A percentile compares a stretch with the other conserved stretches of the same genome.
Evolutionary conservation across 2,888 invertebrate genomes (phyloP).

Genomic region (Machimus atricapillus): DNA sequence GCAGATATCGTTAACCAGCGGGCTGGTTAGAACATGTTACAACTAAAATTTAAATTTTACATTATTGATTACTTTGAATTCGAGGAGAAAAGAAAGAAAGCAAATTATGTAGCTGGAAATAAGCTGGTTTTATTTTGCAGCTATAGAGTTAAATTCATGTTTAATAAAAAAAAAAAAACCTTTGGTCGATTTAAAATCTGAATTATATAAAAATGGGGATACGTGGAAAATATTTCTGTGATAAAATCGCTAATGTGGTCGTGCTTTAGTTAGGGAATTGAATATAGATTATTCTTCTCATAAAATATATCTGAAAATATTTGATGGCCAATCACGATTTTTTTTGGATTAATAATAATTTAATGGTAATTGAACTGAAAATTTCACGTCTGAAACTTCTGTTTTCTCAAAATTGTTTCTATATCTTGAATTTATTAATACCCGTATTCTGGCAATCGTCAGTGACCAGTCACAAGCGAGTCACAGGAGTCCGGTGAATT

Average conservation of each 20-base stretch:
- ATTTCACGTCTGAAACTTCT: not conserved
- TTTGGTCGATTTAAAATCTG: not conserved
- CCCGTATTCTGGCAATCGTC: too few species aligned
- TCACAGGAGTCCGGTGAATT: too few species aligned
- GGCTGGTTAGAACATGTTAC: constrained; percentile 21
- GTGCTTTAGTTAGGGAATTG: not conserved
- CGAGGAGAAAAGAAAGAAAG: not conserved
- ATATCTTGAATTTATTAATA: not conserved
- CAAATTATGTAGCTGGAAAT: not conserved
- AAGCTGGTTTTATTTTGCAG: constrained; percentile 23
- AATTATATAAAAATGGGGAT: not conserved
- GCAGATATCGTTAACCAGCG: not conserved
- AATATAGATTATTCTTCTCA: not conserved
- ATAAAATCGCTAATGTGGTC: not conserved
- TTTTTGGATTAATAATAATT: not conserved
- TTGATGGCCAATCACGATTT: not conserved
- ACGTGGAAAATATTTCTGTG: not conserved
- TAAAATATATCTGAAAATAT: not conserved
- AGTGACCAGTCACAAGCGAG: too few species aligned
- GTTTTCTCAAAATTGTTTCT: not conserved
- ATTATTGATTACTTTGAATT: not conserved
- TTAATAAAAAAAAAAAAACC: not conserved
- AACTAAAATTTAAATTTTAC: not conserved
- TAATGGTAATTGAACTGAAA: not conserved
- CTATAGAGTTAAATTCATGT: not conserved